Base-by-base conservation (phyloP, 2,888 invertebrate species). In the Phyllotreta cruciferae region DNA sequence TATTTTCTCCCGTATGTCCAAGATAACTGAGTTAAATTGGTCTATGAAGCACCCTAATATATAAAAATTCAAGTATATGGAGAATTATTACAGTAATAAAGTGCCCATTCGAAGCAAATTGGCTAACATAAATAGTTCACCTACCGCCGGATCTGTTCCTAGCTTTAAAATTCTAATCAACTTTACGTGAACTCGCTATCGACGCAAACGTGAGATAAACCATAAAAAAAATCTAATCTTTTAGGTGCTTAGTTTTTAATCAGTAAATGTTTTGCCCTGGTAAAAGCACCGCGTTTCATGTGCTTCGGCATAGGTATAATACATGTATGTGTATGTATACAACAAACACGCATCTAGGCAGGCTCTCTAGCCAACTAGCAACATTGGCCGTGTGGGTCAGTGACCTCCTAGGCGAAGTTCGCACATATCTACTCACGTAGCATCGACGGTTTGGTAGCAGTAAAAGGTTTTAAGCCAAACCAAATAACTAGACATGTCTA, bases 341-440 rank as follows among this genome's bases (percentile, higher is more conserved):
- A 70, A 64, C 53, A 56, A 61, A 65, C 63, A 65, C 61, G 69
- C 56, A 65, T 45, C 36, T 44, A 47, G 35, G 13, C 56, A 53
- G 55, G 24, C 63, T 70, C 49, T 62, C 36, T 39, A 10, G 35
- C 49, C 38, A 42, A 37, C 66, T 70, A 70, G 72, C 68, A 69
- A 70, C 71, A 70, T 70, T 70, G 72, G 69, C 70, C 70, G 66
- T 62, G 64, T 62, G 68, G 74, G 70, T 74, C 71, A 67, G 67
- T 63, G 72, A 72, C 70, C 73, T 71, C 71, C 68, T 70, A 71
- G 71, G 63, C 70, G 66, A 74, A 72, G 73, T 74, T 73, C 71
- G 73, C 74, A 69, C 71, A 70, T 70, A 67, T 68, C 66, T 64
- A 37, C 58, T 58, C 49, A 6, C 52, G 37, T 14, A 11, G 49